Conservation (phyloP, 1,140 invertebrate genomes). For the Drosophila quadrilineata region DNA sequence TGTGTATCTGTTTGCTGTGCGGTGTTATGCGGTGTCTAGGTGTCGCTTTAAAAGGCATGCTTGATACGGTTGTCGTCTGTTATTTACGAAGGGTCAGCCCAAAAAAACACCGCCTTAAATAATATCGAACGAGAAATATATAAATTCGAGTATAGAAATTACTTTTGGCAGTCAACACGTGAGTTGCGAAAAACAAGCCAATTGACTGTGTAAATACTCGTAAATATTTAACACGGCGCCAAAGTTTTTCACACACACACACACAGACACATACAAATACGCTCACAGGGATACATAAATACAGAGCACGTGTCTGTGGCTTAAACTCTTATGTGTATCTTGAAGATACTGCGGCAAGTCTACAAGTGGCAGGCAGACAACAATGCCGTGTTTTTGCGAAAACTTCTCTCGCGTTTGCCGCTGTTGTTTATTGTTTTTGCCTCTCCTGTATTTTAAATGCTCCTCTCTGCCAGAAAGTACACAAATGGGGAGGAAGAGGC, state of each 20-base stretch:
- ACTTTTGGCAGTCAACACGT: slow-evolving; percentile 42
- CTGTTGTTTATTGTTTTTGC: slow-evolving; percentile 27
- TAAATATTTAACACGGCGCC: slow-evolving; percentile 60
- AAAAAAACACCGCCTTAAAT: slow-evolving; percentile 35
- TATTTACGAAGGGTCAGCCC: slow-evolving; percentile 36
- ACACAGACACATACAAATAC: not conserved
- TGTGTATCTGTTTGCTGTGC: not conserved
- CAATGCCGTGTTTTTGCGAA: slow-evolving; percentile 39
- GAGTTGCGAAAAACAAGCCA: slow-evolving; percentile 35
- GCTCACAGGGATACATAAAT: not conserved
- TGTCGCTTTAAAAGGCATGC: not conserved
- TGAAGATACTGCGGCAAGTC: slow-evolving; percentile 55
- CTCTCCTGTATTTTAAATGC: slow-evolving; percentile 24
- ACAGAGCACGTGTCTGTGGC: not conserved
- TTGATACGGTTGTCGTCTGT: not conserved
- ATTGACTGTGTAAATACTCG: slow-evolving; percentile 66
- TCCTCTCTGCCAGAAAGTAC: not conserved
- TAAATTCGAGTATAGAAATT: slow-evolving; percentile 31
- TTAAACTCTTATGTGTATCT: slow-evolving; percentile 20
- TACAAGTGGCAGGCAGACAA: slow-evolving; percentile 29
- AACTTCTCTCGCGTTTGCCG: too few relatives aligned
- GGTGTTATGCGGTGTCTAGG: too few relatives aligned
- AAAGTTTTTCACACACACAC: slow-evolving; percentile 28
- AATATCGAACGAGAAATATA: slow-evolving; percentile 23
- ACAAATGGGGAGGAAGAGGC: too few relatives aligned